Evolutionary conservation across 92 coral and sea anemone genomes (phyloP).

Genomic region (Anthopleura xanthogrammica): DNA sequence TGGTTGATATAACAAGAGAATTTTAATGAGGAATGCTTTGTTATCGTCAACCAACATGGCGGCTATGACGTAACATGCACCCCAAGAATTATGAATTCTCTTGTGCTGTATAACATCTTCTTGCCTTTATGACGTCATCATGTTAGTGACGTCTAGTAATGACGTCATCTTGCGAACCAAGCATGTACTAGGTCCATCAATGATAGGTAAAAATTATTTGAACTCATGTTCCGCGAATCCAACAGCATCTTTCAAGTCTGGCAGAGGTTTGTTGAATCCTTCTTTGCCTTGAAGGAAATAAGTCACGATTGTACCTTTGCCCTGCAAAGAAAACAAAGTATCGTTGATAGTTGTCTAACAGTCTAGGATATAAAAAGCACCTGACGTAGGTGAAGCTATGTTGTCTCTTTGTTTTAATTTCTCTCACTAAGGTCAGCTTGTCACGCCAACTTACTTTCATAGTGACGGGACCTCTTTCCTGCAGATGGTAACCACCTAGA

Average conservation of each 20-base stretch:
- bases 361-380: too few species aligned
- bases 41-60: too few species aligned
- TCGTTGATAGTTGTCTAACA: neutral
- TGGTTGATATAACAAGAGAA: too few species aligned
- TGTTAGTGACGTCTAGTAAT: neutral
- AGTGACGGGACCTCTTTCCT: slow-evolving; percentile 78
- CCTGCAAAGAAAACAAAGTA: slow-evolving; percentile 44
- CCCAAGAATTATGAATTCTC: too few species aligned
- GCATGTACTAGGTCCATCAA: neutral
- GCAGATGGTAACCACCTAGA: slow-evolving; percentile 72
- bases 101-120: too few species aligned
- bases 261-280: slow-evolving; percentile 70
- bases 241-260: slow-evolving; percentile 44
- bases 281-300: slow-evolving; percentile 78
- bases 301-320: slow-evolving; percentile 83
- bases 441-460: slow-evolving; percentile 61
- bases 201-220: neutral
- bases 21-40: too few species aligned
- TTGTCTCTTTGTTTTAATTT: neutral
- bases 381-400: too few species aligned
- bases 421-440: neutral
- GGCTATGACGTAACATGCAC: too few species aligned
- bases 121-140: too few species aligned
- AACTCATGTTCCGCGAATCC: slow-evolving; percentile 34
- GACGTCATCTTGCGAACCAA: neutral